Evolutionary conservation across 2,797 vertebrate genomes (phyloP), one percentile per base, ranked within the genome.

Genomic region (Salmo trutta): DNA sequence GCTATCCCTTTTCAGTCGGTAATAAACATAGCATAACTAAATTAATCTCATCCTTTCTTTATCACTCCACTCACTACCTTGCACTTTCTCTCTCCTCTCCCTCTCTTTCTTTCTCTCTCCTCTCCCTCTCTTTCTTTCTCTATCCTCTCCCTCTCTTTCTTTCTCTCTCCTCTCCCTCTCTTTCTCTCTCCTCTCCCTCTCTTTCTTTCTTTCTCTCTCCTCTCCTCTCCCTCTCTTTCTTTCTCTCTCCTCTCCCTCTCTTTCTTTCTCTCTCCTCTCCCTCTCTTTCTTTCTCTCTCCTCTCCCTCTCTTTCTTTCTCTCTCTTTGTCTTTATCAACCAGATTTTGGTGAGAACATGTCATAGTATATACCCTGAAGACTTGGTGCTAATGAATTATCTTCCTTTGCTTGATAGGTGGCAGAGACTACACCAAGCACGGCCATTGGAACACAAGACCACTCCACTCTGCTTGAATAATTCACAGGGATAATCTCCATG

Each of bases 381-480:
- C 68, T 64, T 84, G 72, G 71, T 76, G 70, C 77, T 85, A 76
- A 85, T 79, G 77, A 65, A 70, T 68, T 24, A 31, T 80, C 77
- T 81, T 77, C 81, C 77, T 54, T 59, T 84, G 83, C 81, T 85
- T 90, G 83, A 85, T 81, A 79, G 19, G 47, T n/a, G 77, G 88
- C 82, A 83, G 56, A 33, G 86, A 80, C 76, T 29, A 5, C 75
- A 33, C 75, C 79, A 74, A 76, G 79, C 79, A 75, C 41, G 8
- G 74, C 62, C 52, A 76, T 67, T 79, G 70, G 41, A 79, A 69
- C 79, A 77, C 80, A 47, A 41, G 87, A 83, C 84, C 89, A 77
- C 85, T 88, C 77, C 72, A 86, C 82, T 83, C 70, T 75, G 83
- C 78, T 78, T 94, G 75, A 92, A 93, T 93, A 89, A 94, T 92